phyloP scores from a whole-genome alignment of 2,797 vertebrate genomes.

The Zenarchopterus dispar region DNA sequence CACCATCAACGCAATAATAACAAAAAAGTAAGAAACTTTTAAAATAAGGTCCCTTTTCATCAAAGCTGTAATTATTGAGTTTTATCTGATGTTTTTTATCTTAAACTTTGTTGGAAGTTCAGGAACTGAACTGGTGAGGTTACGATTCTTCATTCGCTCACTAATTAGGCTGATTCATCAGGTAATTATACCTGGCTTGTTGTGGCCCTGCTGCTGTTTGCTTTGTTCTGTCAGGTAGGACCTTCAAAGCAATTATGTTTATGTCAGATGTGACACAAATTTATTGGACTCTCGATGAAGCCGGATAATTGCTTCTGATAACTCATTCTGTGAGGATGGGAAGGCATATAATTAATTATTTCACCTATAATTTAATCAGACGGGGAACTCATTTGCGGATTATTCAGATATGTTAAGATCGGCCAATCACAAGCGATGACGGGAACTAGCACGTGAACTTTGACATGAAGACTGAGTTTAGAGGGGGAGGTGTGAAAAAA shows the following conservation, averaged over 20 bases:
- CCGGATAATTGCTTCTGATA: slow-evolving; percentile 17
- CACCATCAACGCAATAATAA: no score
- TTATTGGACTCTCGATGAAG: slow-evolving; percentile 6
- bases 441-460: neutral
- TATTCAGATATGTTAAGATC: neutral
- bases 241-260: slow-evolving; percentile 33
- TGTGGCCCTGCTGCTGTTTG: slow-evolving; percentile 39
- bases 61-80: no score
- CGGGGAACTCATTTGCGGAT: neutral
- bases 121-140: slow-evolving; percentile 17
- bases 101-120: slow-evolving; percentile 23
- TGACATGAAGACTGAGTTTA: neutral
- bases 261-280: slow-evolving; percentile 21
- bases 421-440: neutral
- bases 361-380: neutral
- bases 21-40: no score
- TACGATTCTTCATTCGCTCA: slow-evolving; percentile 22
- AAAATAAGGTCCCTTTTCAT: no score
- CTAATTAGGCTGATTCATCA: slow-evolving; percentile 28
- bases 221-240: slow-evolving; percentile 28
- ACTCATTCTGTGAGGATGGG: slow-evolving; percentile 11
- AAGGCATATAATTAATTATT: neutral
- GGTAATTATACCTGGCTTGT: slow-evolving; percentile 24
- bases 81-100: neutral
- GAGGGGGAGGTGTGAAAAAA: no score